These are phyloP conservation scores for Rhingia rostrata DNA, from an alignment of 2,888 invertebrate genomes.

Conservation along the genomic window DNA sequence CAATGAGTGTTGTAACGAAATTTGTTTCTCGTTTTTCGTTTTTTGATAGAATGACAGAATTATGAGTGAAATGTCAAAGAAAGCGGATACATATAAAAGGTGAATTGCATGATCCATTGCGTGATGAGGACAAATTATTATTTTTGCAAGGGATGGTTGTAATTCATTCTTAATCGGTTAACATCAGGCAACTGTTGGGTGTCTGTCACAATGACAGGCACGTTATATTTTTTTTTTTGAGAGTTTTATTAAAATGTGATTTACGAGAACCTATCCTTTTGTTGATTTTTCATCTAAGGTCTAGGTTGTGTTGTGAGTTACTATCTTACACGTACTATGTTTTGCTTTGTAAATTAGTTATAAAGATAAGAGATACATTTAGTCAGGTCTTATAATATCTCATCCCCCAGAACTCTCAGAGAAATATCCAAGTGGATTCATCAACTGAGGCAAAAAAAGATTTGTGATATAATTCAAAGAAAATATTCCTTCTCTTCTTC, in stretches of 20 bases:
- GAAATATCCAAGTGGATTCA: no score
- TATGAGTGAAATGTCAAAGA: background rate
- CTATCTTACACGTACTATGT: no score
- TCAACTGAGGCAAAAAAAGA: no score
- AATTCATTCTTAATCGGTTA: slow-evolving; percentile 1
- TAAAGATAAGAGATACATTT: no score
- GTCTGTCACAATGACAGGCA: slow-evolving; percentile 1
- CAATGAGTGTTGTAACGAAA: background rate
- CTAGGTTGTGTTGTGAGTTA: no score
- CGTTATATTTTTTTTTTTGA: background rate
- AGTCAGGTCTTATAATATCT: no score
- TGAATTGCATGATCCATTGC: slow-evolving; percentile 22
- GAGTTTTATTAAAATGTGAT: background rate
- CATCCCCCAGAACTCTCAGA: no score
- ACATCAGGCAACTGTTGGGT: background rate
- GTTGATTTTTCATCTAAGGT: background rate
- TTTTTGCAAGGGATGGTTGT: slow-evolving; percentile 1
- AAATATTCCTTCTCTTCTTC: no score
- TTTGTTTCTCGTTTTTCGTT: no score
- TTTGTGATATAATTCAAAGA: no score
- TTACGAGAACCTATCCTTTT: background rate
- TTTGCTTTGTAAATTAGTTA: no score
- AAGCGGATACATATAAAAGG: slow-evolving; percentile 9
- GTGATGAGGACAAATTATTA: slow-evolving; percentile 4
- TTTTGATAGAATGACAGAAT: slow-evolving; percentile 10